These are phyloP conservation scores for Archilochus colubris DNA, from an alignment of 2,113 vertebrate species.

Conservation along the genomic window DNA sequence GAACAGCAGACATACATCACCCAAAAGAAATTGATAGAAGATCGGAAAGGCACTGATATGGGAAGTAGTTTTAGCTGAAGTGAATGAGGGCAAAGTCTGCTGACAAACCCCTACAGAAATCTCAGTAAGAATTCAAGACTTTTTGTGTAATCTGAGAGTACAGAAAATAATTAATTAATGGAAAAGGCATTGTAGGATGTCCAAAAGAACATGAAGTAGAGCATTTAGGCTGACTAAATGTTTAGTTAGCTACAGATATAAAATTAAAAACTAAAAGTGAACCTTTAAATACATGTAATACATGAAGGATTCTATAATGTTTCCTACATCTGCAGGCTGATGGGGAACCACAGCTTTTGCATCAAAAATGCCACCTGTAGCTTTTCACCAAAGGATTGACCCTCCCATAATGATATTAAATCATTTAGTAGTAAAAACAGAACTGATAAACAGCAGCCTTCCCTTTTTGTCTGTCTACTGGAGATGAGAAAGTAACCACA, in stretches of 20 bases:
- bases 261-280: background rate
- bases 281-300: background rate
- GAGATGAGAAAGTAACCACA: background rate
- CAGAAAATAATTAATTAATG: background rate
- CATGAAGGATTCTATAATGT: background rate
- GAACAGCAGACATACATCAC: background rate
- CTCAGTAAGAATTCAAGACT: background rate
- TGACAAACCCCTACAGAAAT: background rate
- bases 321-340: background rate
- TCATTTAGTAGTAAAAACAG: background rate
- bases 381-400: background rate
- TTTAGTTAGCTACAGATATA: background rate
- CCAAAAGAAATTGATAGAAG: background rate
- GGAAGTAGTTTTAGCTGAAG: background rate
- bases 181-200: background rate
- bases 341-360: background rate
- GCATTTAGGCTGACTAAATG: background rate
- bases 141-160: background rate
- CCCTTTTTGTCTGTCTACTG: background rate
- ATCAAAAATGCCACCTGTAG: background rate
- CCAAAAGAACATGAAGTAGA: background rate
- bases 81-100: background rate
- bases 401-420: background rate
- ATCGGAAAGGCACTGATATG: background rate
- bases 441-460: background rate